phyloP scores from a whole-genome alignment of 1,140 invertebrate species.

The Gyrodactylus bullatarudis region DNA sequence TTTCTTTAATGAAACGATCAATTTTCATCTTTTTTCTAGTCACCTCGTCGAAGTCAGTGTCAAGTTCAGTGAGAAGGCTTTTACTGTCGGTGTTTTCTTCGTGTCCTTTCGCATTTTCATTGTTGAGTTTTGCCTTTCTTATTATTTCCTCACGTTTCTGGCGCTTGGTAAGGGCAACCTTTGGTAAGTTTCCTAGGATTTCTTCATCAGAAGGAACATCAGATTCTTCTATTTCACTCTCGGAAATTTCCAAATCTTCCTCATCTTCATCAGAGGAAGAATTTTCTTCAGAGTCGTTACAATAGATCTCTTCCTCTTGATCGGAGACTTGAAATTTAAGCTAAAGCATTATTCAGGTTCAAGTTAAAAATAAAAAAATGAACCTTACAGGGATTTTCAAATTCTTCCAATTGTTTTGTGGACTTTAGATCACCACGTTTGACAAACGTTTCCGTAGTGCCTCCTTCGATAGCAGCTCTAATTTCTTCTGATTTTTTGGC shows the following conservation, averaged over 20 bases:
- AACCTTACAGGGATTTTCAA: not conserved
- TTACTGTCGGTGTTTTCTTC: not conserved
- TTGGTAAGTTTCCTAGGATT: not conserved
- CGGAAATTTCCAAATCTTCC: not conserved
- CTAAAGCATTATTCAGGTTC: not conserved
- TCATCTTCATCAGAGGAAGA: not conserved
- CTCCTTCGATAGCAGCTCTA: not conserved
- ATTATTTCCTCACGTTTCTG: not conserved
- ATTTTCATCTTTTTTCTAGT: not conserved
- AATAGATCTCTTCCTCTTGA: not conserved
- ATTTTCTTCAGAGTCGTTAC: no score
- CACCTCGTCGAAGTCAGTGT: not conserved
- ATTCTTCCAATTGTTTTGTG: not conserved
- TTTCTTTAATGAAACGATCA: not conserved
- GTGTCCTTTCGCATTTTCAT: not conserved
- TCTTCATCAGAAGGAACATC: not conserved
- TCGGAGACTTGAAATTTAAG: not conserved
- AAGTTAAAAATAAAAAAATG: not conserved
- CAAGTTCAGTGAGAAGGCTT: not conserved
- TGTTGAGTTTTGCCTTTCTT: not conserved
- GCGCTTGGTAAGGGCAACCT: not conserved
- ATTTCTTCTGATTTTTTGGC: not conserved
- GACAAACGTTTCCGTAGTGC: not conserved
- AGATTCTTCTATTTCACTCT: not conserved
- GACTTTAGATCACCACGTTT: not conserved